A percentile compares a stretch with the other conserved stretches of the same genome.
Evolutionary conservation across 2,113 vertebrate species (phyloP).

Genomic region (Mesitornis unicolor): DNA sequence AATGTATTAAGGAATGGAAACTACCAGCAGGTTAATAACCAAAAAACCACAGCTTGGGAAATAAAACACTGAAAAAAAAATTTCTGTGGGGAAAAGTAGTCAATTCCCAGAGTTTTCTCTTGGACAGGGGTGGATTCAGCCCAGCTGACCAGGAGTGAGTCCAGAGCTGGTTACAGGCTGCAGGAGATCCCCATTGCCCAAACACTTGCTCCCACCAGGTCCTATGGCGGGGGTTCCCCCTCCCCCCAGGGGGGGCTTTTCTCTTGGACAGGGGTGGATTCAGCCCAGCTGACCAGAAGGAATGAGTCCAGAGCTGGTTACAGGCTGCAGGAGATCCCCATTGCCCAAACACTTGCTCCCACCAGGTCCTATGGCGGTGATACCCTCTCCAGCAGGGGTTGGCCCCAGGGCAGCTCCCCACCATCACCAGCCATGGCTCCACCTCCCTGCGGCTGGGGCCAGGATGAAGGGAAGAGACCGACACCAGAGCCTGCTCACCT

Average conservation of each 20-base stretch:
- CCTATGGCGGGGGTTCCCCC: too few species aligned
- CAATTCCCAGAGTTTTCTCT: neutral
- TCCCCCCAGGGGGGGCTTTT: neutral
- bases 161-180: neutral
- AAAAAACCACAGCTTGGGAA: neutral
- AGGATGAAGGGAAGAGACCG: rapidly evolving
- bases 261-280: rapidly evolving
- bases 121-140: rapidly evolving
- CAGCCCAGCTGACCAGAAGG: rapidly evolving
- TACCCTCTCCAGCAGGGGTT: neutral
- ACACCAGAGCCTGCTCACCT: neutral
- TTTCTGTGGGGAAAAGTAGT: rapidly evolving
- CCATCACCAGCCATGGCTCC: neutral
- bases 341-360: neutral
- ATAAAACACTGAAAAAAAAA: neutral
- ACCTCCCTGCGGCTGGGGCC: neutral
- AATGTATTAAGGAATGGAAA: neutral
- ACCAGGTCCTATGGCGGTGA: neutral
- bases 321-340: neutral
- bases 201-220: neutral
- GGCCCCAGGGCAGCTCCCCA: neutral
- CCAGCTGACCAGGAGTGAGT: rapidly evolving
- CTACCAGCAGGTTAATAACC: neutral
- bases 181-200: neutral
- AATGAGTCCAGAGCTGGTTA: neutral